phyloP scores from a whole-genome alignment of 2,113 vertebrate genomes.

The Macrotis lagotis region DNA sequence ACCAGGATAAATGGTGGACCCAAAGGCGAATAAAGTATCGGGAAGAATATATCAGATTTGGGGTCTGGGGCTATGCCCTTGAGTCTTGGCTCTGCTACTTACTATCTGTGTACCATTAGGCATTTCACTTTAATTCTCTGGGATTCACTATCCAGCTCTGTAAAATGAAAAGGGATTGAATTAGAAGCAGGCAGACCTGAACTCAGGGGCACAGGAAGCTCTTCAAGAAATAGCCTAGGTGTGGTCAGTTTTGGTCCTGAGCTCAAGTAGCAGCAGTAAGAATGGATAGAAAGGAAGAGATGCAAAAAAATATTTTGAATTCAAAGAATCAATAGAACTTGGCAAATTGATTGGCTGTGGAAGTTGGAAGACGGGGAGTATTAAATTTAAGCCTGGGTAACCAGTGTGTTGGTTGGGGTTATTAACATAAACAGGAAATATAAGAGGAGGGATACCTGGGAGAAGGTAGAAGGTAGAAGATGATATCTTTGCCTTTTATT shows the following conservation, averaged over 20 bases:
- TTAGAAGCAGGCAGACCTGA: not conserved
- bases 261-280: not conserved
- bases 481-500: not conserved
- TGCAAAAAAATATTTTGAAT: not conserved
- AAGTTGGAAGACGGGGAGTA: not conserved
- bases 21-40: not conserved
- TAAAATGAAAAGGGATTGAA: not conserved
- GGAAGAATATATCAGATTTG: not conserved
- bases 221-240: too few species aligned
- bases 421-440: not conserved
- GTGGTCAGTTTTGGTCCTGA: not conserved
- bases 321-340: not conserved
- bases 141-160: not conserved
- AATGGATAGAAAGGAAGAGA: not conserved
- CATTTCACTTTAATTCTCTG: not conserved
- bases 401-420: not conserved
- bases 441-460: not conserved
- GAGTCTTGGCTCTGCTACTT: not conserved
- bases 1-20: not conserved
- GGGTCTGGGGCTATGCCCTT: not conserved
- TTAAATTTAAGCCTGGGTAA: not conserved
- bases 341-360: not conserved
- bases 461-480: not conserved
- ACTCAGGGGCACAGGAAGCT: too few species aligned
- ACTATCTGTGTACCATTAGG: not conserved